Evolutionary conservation across 2,888 invertebrate genomes (phyloP).

Genomic region (Sesia bembeciformis): DNA sequence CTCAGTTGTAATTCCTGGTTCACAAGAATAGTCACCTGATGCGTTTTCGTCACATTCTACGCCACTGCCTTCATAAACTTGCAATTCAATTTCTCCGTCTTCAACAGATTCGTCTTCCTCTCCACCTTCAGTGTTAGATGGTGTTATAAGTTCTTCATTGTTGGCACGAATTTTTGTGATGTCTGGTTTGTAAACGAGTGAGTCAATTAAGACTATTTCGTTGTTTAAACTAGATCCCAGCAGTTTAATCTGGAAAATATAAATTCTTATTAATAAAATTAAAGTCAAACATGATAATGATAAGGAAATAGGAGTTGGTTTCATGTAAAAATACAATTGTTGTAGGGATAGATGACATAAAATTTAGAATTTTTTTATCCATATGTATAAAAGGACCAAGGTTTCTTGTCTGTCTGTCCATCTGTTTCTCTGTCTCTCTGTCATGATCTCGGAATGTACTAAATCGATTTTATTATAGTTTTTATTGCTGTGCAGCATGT

Average conservation of each 20-base stretch:
- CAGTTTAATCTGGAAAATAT: constrained; percentile 23
- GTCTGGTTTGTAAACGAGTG: constrained; percentile 12
- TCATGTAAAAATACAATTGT: too few species aligned
- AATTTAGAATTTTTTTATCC: too few species aligned
- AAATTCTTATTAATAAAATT: constrained; percentile 1
- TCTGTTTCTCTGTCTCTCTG: too few species aligned
- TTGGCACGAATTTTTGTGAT: neutral
- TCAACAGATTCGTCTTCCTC: neutral
- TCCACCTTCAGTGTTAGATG: neutral
- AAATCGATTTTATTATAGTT: too few species aligned
- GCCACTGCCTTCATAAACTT: neutral
- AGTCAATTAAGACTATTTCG: constrained; percentile 23
- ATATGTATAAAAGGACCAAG: too few species aligned
- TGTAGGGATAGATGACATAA: too few species aligned
- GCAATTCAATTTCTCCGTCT: neutral
- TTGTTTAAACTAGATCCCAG: constrained; percentile 15
- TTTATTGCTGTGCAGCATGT: too few species aligned
- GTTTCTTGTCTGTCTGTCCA: too few species aligned
- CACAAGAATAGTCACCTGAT: neutral
- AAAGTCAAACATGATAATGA: too few species aligned
- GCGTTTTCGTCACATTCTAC: neutral
- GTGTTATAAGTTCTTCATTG: neutral
- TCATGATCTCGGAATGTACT: too few species aligned
- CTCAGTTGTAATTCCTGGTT: neutral
- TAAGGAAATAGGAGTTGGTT: too few species aligned